Base-by-base conservation (phyloP, 2,888 invertebrate genomes). In the Pheosia tremula region DNA sequence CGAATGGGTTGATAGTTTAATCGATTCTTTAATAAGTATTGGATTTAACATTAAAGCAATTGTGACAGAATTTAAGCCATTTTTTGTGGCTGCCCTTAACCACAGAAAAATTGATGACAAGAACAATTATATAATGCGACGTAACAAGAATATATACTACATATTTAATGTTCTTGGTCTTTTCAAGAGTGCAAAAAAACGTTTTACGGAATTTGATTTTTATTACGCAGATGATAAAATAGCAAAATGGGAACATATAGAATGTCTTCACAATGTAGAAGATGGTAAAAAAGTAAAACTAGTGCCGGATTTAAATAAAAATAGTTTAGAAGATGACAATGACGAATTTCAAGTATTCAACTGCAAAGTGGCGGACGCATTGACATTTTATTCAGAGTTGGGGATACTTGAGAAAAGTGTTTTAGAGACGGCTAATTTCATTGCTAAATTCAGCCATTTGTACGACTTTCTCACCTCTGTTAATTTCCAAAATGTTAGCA, bases 241-340 rank as follows among this genome's bases (percentile, higher is more conserved):
- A 52, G 52, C 52, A 36, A 52, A 52, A 52, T 52, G 52, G 52
- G 36, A 52, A 52, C 52, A 52, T 36, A 52, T 52, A 36, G 36
- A 36, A 52, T 5, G 38, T 8, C 37, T 54, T 38, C 38, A 38
- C 0, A 4, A 11, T 0, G 3, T 54, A 3, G 38, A 54, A 38
- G n/a, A 54, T 11, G 8, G n/a, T 3, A 54, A 38, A 54, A 6
- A 6, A 5, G 4, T 38, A 11, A 38, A 54, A 54, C 0, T 54
- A 11, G 11, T 54, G 11, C 54, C 37, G 11, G 5, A 54, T 54
- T 54, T 54, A 38, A 38, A 36, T 38, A 9, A 54, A 54, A 38
- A 52, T 9, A 52, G 9, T 8, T 36, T 54, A 38, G 36, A 5
- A 38, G 24, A 38, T 54, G 5, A 24, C 4, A 9, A 52, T 36